These are phyloP conservation scores for Bicyclus anynana DNA, from an alignment of 1,140 invertebrate genomes.

Conservation along the genomic window DNA sequence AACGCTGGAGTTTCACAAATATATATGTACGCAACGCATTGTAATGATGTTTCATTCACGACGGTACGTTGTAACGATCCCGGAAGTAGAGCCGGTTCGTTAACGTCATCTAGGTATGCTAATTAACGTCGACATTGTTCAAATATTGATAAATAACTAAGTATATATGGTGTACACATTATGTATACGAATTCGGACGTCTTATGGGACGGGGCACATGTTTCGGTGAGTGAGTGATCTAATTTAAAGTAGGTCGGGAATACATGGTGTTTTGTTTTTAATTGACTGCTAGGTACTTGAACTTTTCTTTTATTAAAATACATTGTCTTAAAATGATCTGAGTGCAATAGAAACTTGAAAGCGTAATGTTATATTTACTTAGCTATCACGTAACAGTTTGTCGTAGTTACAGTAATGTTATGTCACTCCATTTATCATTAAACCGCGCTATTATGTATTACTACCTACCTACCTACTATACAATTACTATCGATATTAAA, in stretches of 20 bases:
- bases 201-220: not conserved
- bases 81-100: conserved; percentile 71
- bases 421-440: not conserved
- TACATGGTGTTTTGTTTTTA: not conserved
- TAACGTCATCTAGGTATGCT: conserved; percentile 68
- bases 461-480: too few relatives aligned
- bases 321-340: too few relatives aligned
- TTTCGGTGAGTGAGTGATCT: not conserved
- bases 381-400: conserved; percentile 4
- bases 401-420: conserved; percentile 3
- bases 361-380: not conserved
- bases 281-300: too few relatives aligned
- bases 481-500: too few relatives aligned
- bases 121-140: conserved; percentile 58
- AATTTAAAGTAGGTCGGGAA: not conserved
- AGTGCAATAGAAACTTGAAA: too few relatives aligned
- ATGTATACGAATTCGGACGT: not conserved
- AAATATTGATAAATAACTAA: conserved; percentile 36
- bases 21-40: conserved; percentile 37
- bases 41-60: conserved; percentile 65
- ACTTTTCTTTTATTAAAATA: too few relatives aligned
- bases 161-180: conserved; percentile 8
- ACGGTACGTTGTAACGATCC: conserved; percentile 56
- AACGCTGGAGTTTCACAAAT: conserved; percentile 33
- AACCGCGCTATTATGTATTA: not conserved